These are phyloP conservation scores for Drepana arcuata DNA, from an alignment of 1,140 invertebrate genomes.

Conservation along the genomic window DNA sequence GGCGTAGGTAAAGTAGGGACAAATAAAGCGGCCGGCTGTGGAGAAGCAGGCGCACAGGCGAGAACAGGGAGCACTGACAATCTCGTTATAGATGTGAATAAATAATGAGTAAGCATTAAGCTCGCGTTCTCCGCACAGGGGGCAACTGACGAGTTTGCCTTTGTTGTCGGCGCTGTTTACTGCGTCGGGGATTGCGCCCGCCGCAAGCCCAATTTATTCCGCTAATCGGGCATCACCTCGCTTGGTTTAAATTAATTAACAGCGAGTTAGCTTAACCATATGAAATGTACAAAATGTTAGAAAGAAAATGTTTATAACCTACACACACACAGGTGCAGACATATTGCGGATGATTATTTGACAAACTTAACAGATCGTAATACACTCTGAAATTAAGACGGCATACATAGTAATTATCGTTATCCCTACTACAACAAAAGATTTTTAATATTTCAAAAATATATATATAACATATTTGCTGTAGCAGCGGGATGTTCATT, in stretches of 20 bases:
- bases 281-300: constrained; percentile 27
- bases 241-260: constrained; percentile 59
- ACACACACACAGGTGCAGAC: too few relatives aligned
- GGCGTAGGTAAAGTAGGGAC: constrained; percentile 10
- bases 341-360: too few relatives aligned
- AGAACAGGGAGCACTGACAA: constrained; percentile 42
- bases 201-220: constrained; percentile 63
- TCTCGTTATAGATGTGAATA: constrained; percentile 65
- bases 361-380: too few relatives aligned
- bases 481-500: too few relatives aligned
- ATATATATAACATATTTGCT: too few relatives aligned
- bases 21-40: constrained; percentile 30
- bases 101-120: constrained; percentile 63
- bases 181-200: constrained; percentile 44
- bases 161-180: constrained; percentile 52
- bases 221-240: constrained; percentile 57
- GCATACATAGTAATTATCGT: too few relatives aligned
- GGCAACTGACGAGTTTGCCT: constrained; percentile 36
- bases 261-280: constrained; percentile 32
- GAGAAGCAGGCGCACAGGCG: constrained; percentile 27
- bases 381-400: too few relatives aligned
- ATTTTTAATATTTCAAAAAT: too few relatives aligned
- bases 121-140: constrained; percentile 26
- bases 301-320: too few relatives aligned
- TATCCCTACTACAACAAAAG: too few relatives aligned